phyloP scores from a whole-genome alignment of 2,888 invertebrate genomes.

The Branchipolynoe longqiensis region DNA sequence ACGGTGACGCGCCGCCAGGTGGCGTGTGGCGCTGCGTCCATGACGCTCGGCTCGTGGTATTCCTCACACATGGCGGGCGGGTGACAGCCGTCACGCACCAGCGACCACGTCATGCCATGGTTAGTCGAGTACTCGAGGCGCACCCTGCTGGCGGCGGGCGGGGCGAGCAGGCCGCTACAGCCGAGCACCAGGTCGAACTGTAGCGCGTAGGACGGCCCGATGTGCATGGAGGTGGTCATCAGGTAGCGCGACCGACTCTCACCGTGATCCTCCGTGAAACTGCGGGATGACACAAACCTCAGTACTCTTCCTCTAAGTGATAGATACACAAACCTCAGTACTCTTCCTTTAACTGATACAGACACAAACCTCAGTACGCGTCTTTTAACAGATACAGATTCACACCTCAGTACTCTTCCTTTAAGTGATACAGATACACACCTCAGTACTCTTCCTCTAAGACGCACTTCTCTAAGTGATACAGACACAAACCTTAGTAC shows the following conservation, averaged over 20 bases:
- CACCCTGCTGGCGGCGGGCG: conserved; percentile 70
- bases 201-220: conserved; percentile 81
- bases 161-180: conserved; percentile 76
- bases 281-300: conserved; percentile 57
- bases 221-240: conserved; percentile 79
- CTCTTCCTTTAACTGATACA: no score
- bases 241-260: conserved; percentile 73
- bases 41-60: conserved; percentile 80
- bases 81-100: conserved; percentile 79
- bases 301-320: no score
- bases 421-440: no score
- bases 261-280: conserved; percentile 60
- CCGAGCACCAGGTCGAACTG: conserved; percentile 82
- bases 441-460: no score
- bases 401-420: no score
- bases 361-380: no score
- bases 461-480: no score
- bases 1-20: conserved; percentile 81
- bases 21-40: conserved; percentile 78
- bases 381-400: no score
- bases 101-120: conserved; percentile 81
- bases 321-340: no score
- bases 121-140: conserved; percentile 81
- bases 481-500: no score
- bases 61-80: conserved; percentile 78